phyloP scores from a whole-genome alignment of 2,888 invertebrate genomes.

The Stenoptilia bipunctidactyla region DNA sequence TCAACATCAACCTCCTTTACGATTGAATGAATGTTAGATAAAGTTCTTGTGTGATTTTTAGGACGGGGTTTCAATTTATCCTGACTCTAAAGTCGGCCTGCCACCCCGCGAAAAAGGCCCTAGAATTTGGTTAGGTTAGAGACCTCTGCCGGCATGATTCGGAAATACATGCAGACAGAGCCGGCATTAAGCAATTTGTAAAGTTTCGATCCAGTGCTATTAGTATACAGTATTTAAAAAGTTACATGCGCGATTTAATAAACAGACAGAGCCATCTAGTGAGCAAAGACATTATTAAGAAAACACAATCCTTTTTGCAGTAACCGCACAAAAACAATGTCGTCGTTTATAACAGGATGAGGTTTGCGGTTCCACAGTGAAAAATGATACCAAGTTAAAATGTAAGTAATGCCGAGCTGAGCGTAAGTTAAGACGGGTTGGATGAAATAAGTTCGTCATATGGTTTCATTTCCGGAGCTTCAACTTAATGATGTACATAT shows the following conservation, averaged over 20 bases:
- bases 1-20: too few relatives aligned
- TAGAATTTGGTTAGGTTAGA: conserved; percentile 67
- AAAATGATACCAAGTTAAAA: conserved; percentile 3
- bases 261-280: conserved; percentile 28
- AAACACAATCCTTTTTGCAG: conserved; percentile 4
- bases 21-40: too few relatives aligned
- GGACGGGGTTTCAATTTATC: conserved; percentile 60
- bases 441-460: too few relatives aligned
- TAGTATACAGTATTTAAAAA: conserved; percentile 9
- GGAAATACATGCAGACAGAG: conserved; percentile 83
- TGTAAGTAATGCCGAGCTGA: background rate
- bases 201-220: too few relatives aligned
- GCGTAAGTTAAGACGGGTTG: too few relatives aligned
- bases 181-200: conserved; percentile 77
- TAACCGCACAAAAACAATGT: background rate
- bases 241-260: conserved; percentile 29
- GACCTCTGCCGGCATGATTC: conserved; percentile 71
- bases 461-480: too few relatives aligned
- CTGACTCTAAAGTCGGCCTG: conserved; percentile 59
- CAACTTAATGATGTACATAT: too few relatives aligned
- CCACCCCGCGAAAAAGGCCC: conserved; percentile 63
- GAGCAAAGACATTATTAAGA: conserved; percentile 2
- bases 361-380: conserved; percentile 23
- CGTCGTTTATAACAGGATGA: conserved; percentile 23
- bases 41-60: conserved; percentile 13